phyloP scores from a whole-genome alignment of 1,140 invertebrate species.

The Hylyphantes graminicola region DNA sequence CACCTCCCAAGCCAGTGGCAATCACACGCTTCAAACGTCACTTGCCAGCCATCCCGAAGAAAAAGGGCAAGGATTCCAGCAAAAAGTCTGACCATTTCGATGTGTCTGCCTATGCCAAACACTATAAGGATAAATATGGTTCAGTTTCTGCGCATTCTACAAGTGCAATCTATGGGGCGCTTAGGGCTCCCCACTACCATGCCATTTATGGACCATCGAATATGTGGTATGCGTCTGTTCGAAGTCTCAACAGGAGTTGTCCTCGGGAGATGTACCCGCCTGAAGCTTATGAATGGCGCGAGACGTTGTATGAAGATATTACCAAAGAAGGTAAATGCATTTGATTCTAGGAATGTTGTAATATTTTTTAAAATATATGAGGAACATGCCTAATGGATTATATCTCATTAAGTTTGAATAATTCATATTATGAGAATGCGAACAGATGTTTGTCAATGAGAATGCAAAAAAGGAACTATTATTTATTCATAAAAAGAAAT shows the following conservation, averaged over 20 bases:
- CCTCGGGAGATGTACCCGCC: slow-evolving; percentile 37
- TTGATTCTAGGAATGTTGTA: not conserved
- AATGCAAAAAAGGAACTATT: too few species aligned
- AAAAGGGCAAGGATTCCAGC: slow-evolving; percentile 38
- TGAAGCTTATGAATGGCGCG: slow-evolving; percentile 46
- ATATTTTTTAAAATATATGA: too few species aligned
- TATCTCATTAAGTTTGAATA: too few species aligned
- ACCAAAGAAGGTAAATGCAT: slow-evolving; percentile 48
- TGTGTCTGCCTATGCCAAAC: slow-evolving; percentile 28
- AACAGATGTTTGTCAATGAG: too few species aligned
- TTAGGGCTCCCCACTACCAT: slow-evolving; percentile 45
- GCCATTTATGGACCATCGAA: slow-evolving; percentile 38
- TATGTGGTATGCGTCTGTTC: slow-evolving; percentile 53
- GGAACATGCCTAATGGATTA: too few species aligned
- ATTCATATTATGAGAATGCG: too few species aligned
- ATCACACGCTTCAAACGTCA: slow-evolving; percentile 42
- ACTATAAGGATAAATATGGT: slow-evolving; percentile 57
- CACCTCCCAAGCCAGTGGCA: slow-evolving; percentile 35
- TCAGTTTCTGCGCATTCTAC: slow-evolving; percentile 55
- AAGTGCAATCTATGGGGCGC: slow-evolving; percentile 52
- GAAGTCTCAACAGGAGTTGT: slow-evolving; percentile 46
- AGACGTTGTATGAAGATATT: slow-evolving; percentile 48
- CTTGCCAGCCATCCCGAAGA: slow-evolving; percentile 41
- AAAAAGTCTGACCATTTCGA: slow-evolving; percentile 38
- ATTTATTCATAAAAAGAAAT: too few species aligned